These are phyloP conservation scores for Nannobrachium achirus DNA, from an alignment of 2,113 vertebrate species.

Conservation along the genomic window DNA sequence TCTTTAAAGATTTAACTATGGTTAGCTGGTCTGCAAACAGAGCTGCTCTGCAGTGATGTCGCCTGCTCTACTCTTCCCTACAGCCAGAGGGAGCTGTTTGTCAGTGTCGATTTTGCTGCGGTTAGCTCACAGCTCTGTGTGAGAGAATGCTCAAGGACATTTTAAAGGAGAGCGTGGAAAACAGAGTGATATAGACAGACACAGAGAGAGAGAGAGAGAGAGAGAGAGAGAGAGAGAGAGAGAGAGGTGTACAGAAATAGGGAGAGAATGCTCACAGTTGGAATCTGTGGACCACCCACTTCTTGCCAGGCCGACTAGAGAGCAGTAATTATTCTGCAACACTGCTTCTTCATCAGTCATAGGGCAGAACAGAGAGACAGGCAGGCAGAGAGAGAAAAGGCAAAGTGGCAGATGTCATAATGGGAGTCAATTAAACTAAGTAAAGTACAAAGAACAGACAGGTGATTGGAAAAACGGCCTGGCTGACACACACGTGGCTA, in stretches of 20 bases:
- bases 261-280: background rate
- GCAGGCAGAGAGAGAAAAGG: background rate
- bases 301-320: background rate
- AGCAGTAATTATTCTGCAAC: conserved; percentile 38
- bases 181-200: background rate
- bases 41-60: too few species aligned
- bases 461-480: too few species aligned
- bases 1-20: too few species aligned
- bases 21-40: too few species aligned
- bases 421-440: too few species aligned
- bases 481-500: too few species aligned
- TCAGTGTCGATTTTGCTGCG: too few species aligned
- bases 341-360: conserved; percentile 21
- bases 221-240: background rate
- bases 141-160: background rate
- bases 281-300: background rate
- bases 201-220: conserved; percentile 4
- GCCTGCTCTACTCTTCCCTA: too few species aligned
- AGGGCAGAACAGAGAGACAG: background rate
- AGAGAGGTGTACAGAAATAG: background rate
- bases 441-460: too few species aligned
- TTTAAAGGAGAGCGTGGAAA: background rate
- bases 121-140: too few species aligned
- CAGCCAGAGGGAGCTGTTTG: too few species aligned
- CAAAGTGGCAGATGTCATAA: too few species aligned